These are phyloP conservation scores for Saccostrea glomerata DNA, from an alignment of 1,140 invertebrate species.

Conservation along the genomic window DNA sequence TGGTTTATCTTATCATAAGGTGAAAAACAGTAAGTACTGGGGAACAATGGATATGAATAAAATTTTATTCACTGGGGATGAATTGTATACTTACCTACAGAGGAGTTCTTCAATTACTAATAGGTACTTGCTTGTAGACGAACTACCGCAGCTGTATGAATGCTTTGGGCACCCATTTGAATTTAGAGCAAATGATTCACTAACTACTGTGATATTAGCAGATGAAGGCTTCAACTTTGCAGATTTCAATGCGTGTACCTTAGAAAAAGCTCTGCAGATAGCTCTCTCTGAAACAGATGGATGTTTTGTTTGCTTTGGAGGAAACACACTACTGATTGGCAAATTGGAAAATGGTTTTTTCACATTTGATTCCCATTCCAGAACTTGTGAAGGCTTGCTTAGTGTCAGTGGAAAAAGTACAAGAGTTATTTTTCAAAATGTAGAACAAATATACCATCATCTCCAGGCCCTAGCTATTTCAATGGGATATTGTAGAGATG, in stretches of 20 bases:
- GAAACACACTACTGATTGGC: not conserved
- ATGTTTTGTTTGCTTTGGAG: not conserved
- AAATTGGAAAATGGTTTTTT: slow-evolving; percentile 16
- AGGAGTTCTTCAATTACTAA: not conserved
- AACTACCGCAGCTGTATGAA: not conserved
- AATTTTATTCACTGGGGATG: slow-evolving; percentile 2
- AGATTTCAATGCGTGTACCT: not conserved
- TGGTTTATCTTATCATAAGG: not conserved
- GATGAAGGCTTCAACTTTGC: not conserved
- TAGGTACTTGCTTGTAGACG: slow-evolving; percentile 2
- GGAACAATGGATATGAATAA: slow-evolving; percentile 2
- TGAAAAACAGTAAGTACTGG: not conserved
- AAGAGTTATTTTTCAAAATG: not conserved
- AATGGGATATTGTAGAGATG: not conserved
- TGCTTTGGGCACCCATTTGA: slow-evolving; percentile 1
- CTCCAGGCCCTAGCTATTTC: not conserved
- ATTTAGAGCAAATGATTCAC: not conserved
- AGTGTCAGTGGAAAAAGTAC: slow-evolving; percentile 15
- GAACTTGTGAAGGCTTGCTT: not conserved
- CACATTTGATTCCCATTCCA: slow-evolving; percentile 31
- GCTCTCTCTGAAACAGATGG: not conserved
- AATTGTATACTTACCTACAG: not conserved
- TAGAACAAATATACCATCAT: not conserved
- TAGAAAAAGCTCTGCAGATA: not conserved
- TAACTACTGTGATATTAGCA: not conserved